phyloP scores from a whole-genome alignment of 2,888 invertebrate genomes.

The Tenthredo amoena region DNA sequence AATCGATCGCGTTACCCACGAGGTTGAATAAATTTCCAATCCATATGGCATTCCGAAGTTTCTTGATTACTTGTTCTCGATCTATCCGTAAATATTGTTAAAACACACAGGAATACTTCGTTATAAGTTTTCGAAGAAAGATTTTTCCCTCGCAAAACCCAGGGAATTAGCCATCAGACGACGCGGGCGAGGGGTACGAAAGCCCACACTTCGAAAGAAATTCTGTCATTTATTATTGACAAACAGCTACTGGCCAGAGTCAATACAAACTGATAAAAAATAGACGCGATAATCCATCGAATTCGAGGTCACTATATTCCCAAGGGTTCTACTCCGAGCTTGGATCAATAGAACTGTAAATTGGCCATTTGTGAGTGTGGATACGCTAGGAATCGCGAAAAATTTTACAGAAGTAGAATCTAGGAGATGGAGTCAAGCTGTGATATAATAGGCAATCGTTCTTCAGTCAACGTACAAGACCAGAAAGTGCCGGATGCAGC shows the following conservation, averaged over 20 bases:
- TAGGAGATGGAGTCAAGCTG: constrained; percentile 2
- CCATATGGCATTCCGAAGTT: neutral
- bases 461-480: neutral
- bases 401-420: neutral
- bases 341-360: constrained; percentile 25
- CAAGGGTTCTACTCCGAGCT: neutral
- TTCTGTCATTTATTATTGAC: constrained; percentile 29
- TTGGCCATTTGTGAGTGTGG: neutral
- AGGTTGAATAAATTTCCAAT: neutral
- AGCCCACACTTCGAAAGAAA: neutral
- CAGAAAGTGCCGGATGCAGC: constrained; percentile 54
- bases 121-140: neutral
- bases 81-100: neutral
- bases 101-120: neutral
- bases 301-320: constrained; percentile 31
- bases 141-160: neutral
- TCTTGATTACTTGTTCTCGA: neutral
- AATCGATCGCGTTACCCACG: neutral
- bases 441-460: neutral
- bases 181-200: neutral
- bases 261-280: constrained; percentile 35
- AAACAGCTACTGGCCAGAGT: constrained; percentile 8
- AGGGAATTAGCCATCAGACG: neutral
- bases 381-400: neutral
- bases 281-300: constrained; percentile 34